Percentiles rank a stretch among this genome's conserved stretches.
Conservation (phyloP, 2,797 vertebrate genomes). For the Gallinago nigripennis region DNA sequence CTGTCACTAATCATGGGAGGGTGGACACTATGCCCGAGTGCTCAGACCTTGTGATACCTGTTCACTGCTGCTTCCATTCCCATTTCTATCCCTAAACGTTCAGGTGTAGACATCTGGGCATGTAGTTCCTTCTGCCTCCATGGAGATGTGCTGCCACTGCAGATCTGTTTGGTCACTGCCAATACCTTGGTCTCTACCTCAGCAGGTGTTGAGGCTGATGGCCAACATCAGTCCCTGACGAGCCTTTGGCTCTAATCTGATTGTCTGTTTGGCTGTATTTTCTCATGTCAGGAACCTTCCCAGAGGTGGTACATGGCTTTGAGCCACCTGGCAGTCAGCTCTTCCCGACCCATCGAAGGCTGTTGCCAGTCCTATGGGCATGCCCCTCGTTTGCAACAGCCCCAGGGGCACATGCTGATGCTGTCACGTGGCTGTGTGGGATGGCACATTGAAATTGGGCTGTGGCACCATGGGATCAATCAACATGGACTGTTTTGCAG, state of each 20-base stretch:
- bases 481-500: background rate
- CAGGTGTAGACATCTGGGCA: too few relatives aligned
- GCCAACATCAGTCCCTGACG: background rate
- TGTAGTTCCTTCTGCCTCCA: background rate
- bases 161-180: background rate
- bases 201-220: background rate
- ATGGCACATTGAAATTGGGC: background rate
- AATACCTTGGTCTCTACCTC: accelerated
- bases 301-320: background rate
- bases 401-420: accelerated
- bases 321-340: background rate
- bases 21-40: background rate
- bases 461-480: background rate
- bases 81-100: background rate
- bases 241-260: background rate
- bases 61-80: background rate
- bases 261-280: background rate
- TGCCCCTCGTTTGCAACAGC: background rate
- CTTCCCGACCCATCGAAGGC: background rate
- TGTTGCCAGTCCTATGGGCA: background rate
- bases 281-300: background rate
- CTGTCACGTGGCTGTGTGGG: background rate
- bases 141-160: background rate
- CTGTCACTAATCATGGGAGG: background rate
- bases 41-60: background rate